Percentiles rank a stretch among this genome's conserved stretches.
Conservation (phyloP, 2,113 vertebrate species). For the Amphiprion ocellaris region DNA sequence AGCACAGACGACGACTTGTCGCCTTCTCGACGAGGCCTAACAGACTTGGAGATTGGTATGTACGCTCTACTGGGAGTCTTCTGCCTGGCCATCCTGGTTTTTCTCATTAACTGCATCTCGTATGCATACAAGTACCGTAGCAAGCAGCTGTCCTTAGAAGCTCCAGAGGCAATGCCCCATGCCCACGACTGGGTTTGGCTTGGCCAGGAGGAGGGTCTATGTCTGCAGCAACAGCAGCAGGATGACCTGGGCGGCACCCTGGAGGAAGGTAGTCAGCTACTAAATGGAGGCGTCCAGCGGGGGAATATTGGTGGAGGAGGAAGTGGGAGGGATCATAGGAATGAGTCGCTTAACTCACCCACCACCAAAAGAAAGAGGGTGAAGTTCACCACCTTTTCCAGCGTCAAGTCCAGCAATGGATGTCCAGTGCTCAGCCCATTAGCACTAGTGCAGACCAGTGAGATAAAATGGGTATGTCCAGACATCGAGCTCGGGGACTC, state of each 20-base stretch:
- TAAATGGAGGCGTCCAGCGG: conserved; percentile 84
- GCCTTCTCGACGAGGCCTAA: conserved; percentile 87
- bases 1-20: conserved; percentile 87
- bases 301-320: conserved; percentile 52
- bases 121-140: conserved; percentile 93
- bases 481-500: conserved; percentile 89
- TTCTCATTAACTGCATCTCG: conserved; percentile 95
- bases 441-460: conserved; percentile 86
- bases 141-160: conserved; percentile 92
- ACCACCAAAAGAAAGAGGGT: conserved; percentile 94
- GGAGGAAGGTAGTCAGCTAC: conserved; percentile 87
- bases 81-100: conserved; percentile 95
- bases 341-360: conserved; percentile 87
- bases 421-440: conserved; percentile 89
- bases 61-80: conserved; percentile 96
- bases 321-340: conserved; percentile 81
- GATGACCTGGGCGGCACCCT: conserved; percentile 85
- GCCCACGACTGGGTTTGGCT: conserved; percentile 99
- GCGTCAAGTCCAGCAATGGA: conserved; percentile 87
- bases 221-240: conserved; percentile 85
- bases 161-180: conserved; percentile 88
- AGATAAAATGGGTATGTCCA: conserved; percentile 93
- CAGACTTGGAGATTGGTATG: conserved; percentile 96
- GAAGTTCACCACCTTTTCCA: conserved; percentile 94
- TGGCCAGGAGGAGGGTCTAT: conserved; percentile 88